These are phyloP conservation scores for Natator depressus DNA, from an alignment of 2,113 vertebrate genomes.

Conservation along the genomic window DNA sequence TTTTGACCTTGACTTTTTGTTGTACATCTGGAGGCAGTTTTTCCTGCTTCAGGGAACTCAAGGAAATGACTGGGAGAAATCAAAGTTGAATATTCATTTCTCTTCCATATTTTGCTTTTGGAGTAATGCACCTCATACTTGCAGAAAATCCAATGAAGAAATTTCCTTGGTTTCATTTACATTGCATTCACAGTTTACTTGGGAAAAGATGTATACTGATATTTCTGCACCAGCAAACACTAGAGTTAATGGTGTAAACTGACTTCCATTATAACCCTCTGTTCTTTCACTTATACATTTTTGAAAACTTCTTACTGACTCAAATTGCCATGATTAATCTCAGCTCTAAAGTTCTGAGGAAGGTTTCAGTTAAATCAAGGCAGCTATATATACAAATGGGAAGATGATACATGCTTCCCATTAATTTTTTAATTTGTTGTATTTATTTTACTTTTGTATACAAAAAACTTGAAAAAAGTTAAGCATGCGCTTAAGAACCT, in stretches of 20 bases:
- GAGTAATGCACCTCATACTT: background rate
- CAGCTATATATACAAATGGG: slow-evolving; percentile 14
- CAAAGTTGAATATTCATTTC: background rate
- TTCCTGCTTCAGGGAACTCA: background rate
- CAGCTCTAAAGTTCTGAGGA: slow-evolving; percentile 40
- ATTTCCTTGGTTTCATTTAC: background rate
- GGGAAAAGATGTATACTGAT: slow-evolving; percentile 49
- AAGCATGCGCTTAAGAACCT: background rate
- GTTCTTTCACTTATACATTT: background rate
- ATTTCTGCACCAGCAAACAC: slow-evolving; percentile 43
- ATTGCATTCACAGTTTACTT: slow-evolving; percentile 11
- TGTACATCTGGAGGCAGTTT: slow-evolving; percentile 13
- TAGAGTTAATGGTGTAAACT: slow-evolving; percentile 45
- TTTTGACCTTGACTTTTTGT: slow-evolving; percentile 53
- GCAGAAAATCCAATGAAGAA: background rate
- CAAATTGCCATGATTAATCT: slow-evolving; percentile 38
- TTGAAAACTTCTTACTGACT: slow-evolving; percentile 29
- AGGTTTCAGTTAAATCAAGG: slow-evolving; percentile 39
- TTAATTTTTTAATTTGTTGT: background rate
- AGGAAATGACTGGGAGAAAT: background rate
- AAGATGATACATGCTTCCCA: background rate
- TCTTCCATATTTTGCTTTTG: background rate
- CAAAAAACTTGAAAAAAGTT: background rate
- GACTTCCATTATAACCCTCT: slow-evolving; percentile 15
- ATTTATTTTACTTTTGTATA: background rate